These are phyloP conservation scores for Norana najaformis DNA, from an alignment of 2,888 invertebrate species.

Conservation along the genomic window DNA sequence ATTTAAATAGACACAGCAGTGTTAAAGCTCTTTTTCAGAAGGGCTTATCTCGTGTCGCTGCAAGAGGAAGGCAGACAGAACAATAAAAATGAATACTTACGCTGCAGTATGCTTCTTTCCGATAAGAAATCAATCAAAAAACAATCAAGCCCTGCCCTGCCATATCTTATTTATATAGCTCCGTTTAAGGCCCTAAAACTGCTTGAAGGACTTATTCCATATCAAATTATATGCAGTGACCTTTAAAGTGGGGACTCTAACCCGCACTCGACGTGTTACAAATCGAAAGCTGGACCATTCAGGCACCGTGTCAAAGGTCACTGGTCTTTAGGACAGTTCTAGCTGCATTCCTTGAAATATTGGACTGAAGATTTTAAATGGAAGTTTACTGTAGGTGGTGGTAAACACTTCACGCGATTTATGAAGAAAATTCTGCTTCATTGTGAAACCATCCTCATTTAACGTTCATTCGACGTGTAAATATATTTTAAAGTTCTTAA, in stretches of 20 bases:
- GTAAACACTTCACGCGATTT: neutral
- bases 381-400: neutral
- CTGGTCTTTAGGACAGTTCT: neutral
- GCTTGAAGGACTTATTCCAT: neutral
- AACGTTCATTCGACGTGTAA: too few relatives aligned
- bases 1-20: neutral
- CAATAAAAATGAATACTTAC: neutral
- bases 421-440: neutral
- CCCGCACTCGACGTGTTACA: neutral
- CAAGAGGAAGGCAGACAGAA: neutral
- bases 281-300: neutral
- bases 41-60: neutral
- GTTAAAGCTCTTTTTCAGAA: neutral
- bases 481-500: too few relatives aligned
- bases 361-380: neutral
- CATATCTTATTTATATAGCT: neutral
- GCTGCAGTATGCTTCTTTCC: neutral
- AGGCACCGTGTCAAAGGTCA: neutral
- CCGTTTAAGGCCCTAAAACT: neutral
- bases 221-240: neutral
- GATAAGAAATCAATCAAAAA: neutral
- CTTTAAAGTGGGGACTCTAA: neutral
- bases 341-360: neutral
- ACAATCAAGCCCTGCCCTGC: neutral
- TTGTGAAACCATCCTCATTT: too few relatives aligned